Conservation (phyloP, 2,113 vertebrate species). For the Pavo muticus region DNA sequence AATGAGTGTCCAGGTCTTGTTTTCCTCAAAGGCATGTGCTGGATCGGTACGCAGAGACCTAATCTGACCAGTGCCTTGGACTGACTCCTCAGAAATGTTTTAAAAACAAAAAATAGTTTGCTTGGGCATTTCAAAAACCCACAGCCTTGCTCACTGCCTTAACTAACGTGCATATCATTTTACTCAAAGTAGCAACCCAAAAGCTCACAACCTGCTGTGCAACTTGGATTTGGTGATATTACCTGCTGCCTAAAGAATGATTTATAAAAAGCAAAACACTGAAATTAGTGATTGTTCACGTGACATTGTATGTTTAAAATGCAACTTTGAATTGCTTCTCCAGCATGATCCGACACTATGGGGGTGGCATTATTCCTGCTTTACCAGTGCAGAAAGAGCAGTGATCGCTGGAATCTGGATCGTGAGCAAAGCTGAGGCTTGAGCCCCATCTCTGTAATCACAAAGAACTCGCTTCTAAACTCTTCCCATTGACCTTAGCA, state of each 20-base stretch:
- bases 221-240: neutral
- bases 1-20: neutral
- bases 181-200: neutral
- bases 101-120: neutral
- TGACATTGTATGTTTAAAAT: neutral
- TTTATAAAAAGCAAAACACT: neutral
- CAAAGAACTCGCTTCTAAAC: conserved; percentile 11
- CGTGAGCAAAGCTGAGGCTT: neutral
- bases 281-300: neutral
- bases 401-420: neutral
- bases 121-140: neutral
- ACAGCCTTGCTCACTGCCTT: neutral
- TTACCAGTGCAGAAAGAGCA: neutral
- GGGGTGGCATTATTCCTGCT: neutral
- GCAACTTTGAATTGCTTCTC: neutral
- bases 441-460: conserved; percentile 1
- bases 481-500: conserved; percentile 27
- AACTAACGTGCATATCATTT: accelerated
- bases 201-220: neutral
- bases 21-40: neutral
- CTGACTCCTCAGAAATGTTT: neutral
- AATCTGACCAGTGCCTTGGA: neutral
- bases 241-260: neutral
- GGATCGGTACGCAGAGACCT: neutral
- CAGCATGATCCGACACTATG: neutral